Percentiles rank a stretch among this genome's conserved stretches.
Evolutionary conservation across 2,113 vertebrate genomes (phyloP).

Genomic region (Octodon degus): DNA sequence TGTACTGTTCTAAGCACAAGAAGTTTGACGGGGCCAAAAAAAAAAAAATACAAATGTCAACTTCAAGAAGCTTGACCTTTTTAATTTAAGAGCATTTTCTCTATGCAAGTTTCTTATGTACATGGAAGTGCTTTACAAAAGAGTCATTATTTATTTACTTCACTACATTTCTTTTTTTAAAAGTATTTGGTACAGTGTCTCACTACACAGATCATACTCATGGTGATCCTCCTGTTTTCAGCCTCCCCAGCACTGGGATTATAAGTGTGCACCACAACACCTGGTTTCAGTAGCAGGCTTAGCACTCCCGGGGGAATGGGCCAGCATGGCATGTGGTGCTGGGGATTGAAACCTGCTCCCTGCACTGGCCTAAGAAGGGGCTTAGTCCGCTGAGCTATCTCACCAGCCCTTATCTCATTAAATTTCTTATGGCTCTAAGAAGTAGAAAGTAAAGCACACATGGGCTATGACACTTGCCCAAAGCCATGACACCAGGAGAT

Average conservation of each 20-base stretch:
- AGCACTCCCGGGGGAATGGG: no score
- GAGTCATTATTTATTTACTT: conserved; percentile 2
- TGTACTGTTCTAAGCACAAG: neutral
- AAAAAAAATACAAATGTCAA: neutral
- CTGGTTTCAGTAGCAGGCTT: no score
- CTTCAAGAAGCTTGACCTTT: neutral
- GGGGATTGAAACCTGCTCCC: no score
- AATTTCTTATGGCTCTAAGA: neutral
- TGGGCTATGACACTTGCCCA: neutral
- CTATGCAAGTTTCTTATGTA: neutral
- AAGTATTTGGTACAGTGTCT: no score
- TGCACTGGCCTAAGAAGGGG: no score
- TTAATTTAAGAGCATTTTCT: neutral
- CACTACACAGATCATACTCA: no score
- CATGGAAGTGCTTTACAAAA: neutral
- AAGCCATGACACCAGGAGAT: neutral
- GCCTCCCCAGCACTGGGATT: no score
- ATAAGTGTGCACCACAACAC: no score
- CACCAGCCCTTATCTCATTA: neutral
- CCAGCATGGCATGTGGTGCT: no score
- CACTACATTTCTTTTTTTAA: neutral
- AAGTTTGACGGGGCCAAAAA: neutral
- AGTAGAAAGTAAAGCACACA: neutral
- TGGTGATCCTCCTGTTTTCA: no score
- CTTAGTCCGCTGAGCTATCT: no score